These are phyloP conservation scores for Cryptotis parvus DNA, from an alignment of 2,113 vertebrate genomes.

Conservation along the genomic window DNA sequence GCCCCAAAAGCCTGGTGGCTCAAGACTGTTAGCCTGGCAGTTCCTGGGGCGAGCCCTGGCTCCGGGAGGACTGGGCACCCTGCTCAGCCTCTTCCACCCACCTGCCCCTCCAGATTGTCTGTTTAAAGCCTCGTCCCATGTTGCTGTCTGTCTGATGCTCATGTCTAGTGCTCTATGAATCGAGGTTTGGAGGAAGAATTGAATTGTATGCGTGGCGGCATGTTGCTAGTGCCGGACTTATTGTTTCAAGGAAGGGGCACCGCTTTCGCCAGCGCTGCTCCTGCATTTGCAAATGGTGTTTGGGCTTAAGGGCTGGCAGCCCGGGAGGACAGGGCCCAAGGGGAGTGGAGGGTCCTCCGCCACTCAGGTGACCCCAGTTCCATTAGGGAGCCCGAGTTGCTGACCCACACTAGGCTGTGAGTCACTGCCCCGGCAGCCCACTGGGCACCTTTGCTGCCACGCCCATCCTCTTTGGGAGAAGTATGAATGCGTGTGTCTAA, in stretches of 20 bases:
- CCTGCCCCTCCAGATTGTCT: slow-evolving; percentile 41
- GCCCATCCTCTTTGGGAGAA: slow-evolving; percentile 79
- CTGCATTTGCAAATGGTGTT: slow-evolving; percentile 55
- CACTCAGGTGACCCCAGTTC: background rate
- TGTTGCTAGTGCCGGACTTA: slow-evolving; percentile 92
- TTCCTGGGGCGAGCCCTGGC: slow-evolving; percentile 1
- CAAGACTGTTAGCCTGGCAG: slow-evolving; percentile 72
- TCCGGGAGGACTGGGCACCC: background rate
- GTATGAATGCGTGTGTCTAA: slow-evolving; percentile 90
- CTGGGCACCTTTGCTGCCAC: slow-evolving; percentile 69
- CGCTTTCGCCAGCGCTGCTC: slow-evolving; percentile 77
- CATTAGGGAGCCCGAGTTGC: background rate
- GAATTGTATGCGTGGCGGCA: slow-evolving; percentile 90
- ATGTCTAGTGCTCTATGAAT: slow-evolving; percentile 84
- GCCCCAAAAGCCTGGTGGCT: slow-evolving; percentile 66
- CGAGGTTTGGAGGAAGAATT: slow-evolving; percentile 91
- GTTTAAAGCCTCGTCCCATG: slow-evolving; percentile 66
- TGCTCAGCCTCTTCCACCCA: slow-evolving; percentile 29
- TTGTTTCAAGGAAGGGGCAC: slow-evolving; percentile 84
- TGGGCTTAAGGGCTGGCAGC: slow-evolving; percentile 81
- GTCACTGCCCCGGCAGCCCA: background rate
- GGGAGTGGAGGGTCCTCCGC: slow-evolving; percentile 20
- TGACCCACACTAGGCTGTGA: background rate
- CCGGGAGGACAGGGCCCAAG: background rate
- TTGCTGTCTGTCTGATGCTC: slow-evolving; percentile 69